Evolutionary conservation across 2,797 vertebrate species (phyloP).

Genomic region (Leptatherina wallacei): DNA sequence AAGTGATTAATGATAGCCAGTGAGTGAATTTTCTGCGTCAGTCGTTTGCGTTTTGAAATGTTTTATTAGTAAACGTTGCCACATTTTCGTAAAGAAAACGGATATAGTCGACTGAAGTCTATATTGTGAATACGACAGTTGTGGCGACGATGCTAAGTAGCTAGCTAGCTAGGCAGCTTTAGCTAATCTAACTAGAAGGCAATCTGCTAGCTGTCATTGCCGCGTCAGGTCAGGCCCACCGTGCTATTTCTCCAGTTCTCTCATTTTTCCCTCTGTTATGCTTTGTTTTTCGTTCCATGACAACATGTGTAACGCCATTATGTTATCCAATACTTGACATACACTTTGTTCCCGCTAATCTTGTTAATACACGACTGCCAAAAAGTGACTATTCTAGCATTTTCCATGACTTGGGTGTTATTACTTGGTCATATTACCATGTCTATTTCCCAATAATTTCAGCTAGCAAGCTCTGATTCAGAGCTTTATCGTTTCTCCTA

Average conservation of each 20-base stretch:
- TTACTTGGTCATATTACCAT: slow-evolving; percentile 32
- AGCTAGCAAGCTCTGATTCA: slow-evolving; percentile 19
- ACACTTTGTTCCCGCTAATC: neutral
- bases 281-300: neutral
- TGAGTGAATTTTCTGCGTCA: neutral
- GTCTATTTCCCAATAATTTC: slow-evolving; percentile 37
- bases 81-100: neutral
- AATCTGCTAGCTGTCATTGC: slow-evolving; percentile 69
- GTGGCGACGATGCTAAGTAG: slow-evolving; percentile 42
- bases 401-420: slow-evolving; percentile 48
- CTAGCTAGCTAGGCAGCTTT: slow-evolving; percentile 33
- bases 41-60: rapidly evolving
- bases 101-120: neutral
- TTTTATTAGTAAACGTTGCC: too few relatives aligned
- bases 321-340: neutral
- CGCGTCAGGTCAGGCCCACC: slow-evolving; percentile 66
- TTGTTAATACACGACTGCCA: neutral
- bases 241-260: slow-evolving; percentile 28
- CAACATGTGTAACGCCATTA: neutral
- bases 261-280: neutral
- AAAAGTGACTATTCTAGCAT: slow-evolving; percentile 46
- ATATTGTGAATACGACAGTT: neutral
- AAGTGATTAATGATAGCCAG: neutral
- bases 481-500: slow-evolving; percentile 28
- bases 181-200: slow-evolving; percentile 46